These are phyloP conservation scores for Arvicanthis niloticus DNA, from an alignment of 2,113 vertebrate species.

Conservation along the genomic window DNA sequence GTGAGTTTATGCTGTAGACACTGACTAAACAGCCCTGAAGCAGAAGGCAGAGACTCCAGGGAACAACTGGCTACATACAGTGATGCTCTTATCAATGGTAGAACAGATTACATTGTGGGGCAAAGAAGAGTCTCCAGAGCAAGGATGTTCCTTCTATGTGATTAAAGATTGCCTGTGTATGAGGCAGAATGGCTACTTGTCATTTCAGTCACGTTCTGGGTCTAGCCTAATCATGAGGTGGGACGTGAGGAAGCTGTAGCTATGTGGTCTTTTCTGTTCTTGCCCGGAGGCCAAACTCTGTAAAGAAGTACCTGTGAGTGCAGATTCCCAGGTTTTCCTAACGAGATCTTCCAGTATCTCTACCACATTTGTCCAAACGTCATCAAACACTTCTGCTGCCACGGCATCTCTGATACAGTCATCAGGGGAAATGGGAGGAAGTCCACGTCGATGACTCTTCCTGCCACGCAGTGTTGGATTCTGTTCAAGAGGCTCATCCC, in stretches of 20 bases:
- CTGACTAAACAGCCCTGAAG: neutral
- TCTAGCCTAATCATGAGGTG: neutral
- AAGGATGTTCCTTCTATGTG: neutral
- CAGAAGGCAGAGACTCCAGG: neutral
- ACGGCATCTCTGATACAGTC: slow-evolving; percentile 90
- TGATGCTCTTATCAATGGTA: neutral
- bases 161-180: neutral
- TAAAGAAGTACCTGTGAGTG: slow-evolving; percentile 83
- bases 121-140: neutral
- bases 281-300: neutral
- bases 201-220: rapidly evolving
- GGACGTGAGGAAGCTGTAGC: rapidly evolving
- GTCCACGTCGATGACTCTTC: slow-evolving; percentile 82
- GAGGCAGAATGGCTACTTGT: neutral
- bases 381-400: slow-evolving; percentile 90
- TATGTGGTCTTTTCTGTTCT: neutral
- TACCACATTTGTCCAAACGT: slow-evolving; percentile 86
- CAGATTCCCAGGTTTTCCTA: slow-evolving; percentile 87
- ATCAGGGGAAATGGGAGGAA: slow-evolving; percentile 90
- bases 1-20: neutral
- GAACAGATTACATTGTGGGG: neutral
- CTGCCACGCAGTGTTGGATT: slow-evolving; percentile 68
- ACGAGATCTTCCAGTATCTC: slow-evolving; percentile 86
- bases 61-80: neutral
- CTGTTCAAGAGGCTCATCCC: slow-evolving; percentile 84